phyloP scores from a whole-genome alignment of 2,888 invertebrate species.

The Cantharis nigra region DNA sequence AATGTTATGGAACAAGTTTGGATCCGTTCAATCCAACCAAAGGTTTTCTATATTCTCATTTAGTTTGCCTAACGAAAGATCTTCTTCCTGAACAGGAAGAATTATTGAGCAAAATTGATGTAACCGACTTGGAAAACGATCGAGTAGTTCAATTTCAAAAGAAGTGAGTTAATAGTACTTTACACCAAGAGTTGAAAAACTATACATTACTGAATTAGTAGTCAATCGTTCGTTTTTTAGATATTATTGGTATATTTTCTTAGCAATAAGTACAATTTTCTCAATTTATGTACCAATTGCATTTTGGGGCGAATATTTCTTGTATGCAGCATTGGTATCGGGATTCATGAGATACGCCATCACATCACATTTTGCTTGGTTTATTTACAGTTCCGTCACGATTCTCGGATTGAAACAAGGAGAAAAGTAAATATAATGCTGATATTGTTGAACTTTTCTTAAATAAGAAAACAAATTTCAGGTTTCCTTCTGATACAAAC shows the following conservation, averaged over 20 bases:
- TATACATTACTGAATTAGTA: too few species aligned
- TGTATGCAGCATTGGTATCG: constrained; percentile 66
- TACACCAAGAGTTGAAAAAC: too few species aligned
- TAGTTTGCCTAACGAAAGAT: constrained; percentile 70
- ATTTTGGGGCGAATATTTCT: constrained; percentile 75
- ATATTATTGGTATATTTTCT: constrained; percentile 70
- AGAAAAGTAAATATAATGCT: constrained; percentile 66
- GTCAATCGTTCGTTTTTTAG: constrained; percentile 52
- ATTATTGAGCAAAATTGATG: constrained; percentile 69
- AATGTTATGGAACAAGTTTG: constrained; percentile 72
- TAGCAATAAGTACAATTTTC: constrained; percentile 66
- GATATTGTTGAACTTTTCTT: not conserved
- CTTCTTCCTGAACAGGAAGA: constrained; percentile 68
- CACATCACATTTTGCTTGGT: constrained; percentile 68
- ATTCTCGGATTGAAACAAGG: constrained; percentile 74
- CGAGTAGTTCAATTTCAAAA: constrained; percentile 81
- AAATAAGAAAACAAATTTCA: constrained; percentile 46
- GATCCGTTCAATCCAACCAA: constrained; percentile 81
- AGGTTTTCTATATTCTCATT: constrained; percentile 82
- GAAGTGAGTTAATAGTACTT: constrained; percentile 58
- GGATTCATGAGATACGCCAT: constrained; percentile 72
- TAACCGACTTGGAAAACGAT: constrained; percentile 79
- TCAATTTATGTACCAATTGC: constrained; percentile 78
- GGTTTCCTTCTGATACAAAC: constrained; percentile 73
- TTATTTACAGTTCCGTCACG: constrained; percentile 73